phyloP scores from a whole-genome alignment of 2,797 vertebrate genomes.

The Nothura maculosa region DNA sequence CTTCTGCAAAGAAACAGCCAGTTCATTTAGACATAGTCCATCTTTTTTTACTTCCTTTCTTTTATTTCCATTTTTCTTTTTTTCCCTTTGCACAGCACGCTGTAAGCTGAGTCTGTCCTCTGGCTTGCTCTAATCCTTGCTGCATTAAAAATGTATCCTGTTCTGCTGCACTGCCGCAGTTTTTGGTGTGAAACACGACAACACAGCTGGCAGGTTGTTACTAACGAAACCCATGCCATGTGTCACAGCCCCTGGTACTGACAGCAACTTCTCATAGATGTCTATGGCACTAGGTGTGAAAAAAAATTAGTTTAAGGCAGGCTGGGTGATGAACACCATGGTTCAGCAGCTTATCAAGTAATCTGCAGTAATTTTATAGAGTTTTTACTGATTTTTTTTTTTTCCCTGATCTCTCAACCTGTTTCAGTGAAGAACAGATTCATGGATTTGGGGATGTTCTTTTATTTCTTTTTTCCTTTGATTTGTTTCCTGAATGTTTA shows the following conservation, averaged over 20 bases:
- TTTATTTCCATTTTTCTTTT: neutral
- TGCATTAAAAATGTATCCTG: neutral
- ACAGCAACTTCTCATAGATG: neutral
- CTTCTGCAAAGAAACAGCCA: neutral
- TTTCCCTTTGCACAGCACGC: neutral
- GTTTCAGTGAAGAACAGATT: neutral
- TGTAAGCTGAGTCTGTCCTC: neutral
- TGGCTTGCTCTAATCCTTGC: neutral
- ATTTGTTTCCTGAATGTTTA: neutral
- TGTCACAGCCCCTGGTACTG: neutral
- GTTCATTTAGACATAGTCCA: neutral
- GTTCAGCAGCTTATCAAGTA: neutral
- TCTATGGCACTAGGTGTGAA: neutral
- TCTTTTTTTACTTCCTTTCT: neutral
- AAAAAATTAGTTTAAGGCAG: neutral
- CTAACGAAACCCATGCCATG: neutral
- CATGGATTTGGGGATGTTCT: neutral
- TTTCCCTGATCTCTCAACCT: neutral
- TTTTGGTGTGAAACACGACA: neutral
- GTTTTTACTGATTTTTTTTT: neutral
- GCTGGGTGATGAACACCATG: neutral
- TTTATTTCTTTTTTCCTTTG: neutral
- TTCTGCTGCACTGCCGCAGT: neutral
- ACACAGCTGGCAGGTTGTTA: neutral
- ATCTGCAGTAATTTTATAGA: neutral